phyloP scores from a whole-genome alignment of 23 tunicate species.

The Aplidium turbinatum region DNA sequence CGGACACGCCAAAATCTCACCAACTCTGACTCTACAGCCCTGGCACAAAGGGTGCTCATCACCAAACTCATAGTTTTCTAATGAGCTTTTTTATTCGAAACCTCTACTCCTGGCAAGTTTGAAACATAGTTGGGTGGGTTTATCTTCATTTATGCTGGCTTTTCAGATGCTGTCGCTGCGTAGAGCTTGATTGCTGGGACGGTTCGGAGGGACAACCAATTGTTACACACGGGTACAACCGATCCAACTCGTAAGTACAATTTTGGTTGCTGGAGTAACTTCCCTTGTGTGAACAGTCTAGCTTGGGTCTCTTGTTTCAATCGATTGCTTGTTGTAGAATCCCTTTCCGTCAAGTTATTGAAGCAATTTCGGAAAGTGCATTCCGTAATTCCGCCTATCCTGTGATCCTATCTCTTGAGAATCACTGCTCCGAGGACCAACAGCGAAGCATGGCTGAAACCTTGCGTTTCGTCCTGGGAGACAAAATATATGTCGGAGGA shows the following conservation, averaged over 20 bases:
- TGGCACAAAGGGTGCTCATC: too few species aligned
- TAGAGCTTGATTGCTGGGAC: constrained; percentile 97
- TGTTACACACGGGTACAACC: constrained; percentile 83
- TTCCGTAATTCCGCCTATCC: constrained; percentile 87
- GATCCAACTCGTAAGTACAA: constrained; percentile 70
- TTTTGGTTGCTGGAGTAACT: not conserved
- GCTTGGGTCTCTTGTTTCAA: not conserved
- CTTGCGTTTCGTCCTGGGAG: constrained; percentile 50
- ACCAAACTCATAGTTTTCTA: too few species aligned
- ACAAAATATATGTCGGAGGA: constrained; percentile 57
- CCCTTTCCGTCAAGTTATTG: constrained; percentile 70
- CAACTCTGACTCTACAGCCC: too few species aligned
- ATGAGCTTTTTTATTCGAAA: too few species aligned
- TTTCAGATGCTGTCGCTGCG: constrained; percentile 93
- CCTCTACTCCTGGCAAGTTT: not conserved
- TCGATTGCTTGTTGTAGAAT: constrained; percentile 39
- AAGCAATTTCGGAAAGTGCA: constrained; percentile 80
- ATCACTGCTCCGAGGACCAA: constrained; percentile 84
- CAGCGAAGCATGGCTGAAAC: constrained; percentile 56
- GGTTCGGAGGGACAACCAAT: constrained; percentile 81
- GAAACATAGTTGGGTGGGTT: not conserved
- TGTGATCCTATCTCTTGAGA: constrained; percentile 83
- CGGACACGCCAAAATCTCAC: too few species aligned
- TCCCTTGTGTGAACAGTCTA: not conserved
- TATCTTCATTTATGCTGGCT: not conserved